Conservation (phyloP, 2,797 vertebrate species). For the Bovichtus variegatus region DNA sequence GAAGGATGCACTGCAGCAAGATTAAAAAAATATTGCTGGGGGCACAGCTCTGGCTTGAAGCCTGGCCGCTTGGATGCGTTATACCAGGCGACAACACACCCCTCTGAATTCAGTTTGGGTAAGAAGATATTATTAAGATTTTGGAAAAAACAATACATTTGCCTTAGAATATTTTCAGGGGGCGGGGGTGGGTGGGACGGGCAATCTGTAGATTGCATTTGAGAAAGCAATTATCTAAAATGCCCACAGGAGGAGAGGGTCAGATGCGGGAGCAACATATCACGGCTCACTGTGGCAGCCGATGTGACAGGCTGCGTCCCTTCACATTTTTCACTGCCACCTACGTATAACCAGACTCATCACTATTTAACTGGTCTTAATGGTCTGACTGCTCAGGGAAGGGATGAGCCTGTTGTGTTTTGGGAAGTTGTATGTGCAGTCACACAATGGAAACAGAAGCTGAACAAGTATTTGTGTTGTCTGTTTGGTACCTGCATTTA, state of each 20-base stretch:
- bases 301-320: constrained; percentile 50
- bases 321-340: constrained; percentile 42
- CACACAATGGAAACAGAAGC: not conserved
- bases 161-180: not conserved
- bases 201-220: constrained; percentile 41
- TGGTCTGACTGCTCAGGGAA: constrained; percentile 6
- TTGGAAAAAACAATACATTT: constrained; percentile 25
- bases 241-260: constrained; percentile 39
- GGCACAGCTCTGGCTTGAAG: not conserved
- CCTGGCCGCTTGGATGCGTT: not conserved
- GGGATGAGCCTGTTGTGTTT: constrained; percentile 7
- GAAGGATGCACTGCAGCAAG: constrained; percentile 10
- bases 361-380: constrained; percentile 52
- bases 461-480: not conserved
- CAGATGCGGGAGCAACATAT: constrained; percentile 41
- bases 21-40: constrained; percentile 41
- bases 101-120: constrained; percentile 25
- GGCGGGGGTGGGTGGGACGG: fast-evolving
- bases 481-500: not conserved
- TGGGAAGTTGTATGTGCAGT: not conserved
- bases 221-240: constrained; percentile 66
- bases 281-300: constrained; percentile 46
- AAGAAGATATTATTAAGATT: constrained; percentile 27
- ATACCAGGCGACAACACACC: not conserved
- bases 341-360: constrained; percentile 52